Evolutionary conservation across 2,888 invertebrate genomes (phyloP).

Genomic region (Notocelia uddmanniana): DNA sequence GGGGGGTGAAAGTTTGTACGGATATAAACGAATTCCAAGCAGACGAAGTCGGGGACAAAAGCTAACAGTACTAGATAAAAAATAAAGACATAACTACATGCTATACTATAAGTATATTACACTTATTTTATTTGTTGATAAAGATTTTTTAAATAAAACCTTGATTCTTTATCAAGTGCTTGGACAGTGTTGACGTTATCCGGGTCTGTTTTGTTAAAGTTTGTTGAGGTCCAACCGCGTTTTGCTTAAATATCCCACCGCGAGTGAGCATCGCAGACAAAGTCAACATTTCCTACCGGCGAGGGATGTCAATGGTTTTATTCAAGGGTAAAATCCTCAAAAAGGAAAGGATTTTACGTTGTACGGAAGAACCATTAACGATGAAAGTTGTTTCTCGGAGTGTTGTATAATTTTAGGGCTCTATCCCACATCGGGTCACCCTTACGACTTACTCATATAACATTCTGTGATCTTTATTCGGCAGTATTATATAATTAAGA

Average conservation of each 20-base stretch:
- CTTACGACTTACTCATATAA: no score
- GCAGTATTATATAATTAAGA: no score
- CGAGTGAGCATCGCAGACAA: not conserved
- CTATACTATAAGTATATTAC: no score
- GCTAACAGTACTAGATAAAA: no score
- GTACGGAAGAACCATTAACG: not conserved
- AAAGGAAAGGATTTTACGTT: not conserved
- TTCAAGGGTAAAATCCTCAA: conserved; percentile 7
- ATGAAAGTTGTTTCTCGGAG: not conserved
- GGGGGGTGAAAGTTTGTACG: no score
- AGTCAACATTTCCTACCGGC: not conserved
- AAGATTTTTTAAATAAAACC: not conserved
- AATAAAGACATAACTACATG: no score
- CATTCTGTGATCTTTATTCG: no score
- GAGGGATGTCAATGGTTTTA: conserved; percentile 5
- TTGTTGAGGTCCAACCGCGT: conserved; percentile 10
- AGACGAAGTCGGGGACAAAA: no score
- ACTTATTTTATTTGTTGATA: no score
- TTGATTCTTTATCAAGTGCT: not conserved
- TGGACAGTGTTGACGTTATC: conserved; percentile 3
- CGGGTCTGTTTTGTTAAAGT: conserved; percentile 9
- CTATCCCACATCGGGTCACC: no score
- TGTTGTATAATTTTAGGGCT: not conserved
- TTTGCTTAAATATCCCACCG: conserved; percentile 13
- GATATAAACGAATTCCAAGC: no score